phyloP scores from a whole-genome alignment of 2,113 vertebrate genomes.

The Aptenodytes patagonicus region DNA sequence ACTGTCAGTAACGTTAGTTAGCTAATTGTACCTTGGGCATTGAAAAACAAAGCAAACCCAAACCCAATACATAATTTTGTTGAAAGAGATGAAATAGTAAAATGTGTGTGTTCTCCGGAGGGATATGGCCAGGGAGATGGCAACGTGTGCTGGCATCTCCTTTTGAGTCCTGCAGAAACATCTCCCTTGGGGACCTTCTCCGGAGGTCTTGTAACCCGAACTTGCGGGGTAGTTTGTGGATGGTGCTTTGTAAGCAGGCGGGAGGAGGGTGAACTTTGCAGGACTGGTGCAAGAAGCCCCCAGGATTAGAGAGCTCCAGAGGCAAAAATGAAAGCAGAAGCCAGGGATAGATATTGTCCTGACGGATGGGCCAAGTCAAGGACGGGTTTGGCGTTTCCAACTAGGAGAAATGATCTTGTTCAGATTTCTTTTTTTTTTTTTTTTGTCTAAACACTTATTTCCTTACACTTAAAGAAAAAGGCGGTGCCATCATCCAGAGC shows the following conservation, averaged over 20 bases:
- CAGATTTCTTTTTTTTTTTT: no score
- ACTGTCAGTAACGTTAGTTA: background rate
- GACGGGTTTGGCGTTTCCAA: background rate
- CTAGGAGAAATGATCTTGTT: background rate
- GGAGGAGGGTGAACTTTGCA: background rate
- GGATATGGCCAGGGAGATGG: background rate
- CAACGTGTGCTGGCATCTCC: rapidly evolving
- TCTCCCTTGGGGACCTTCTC: background rate
- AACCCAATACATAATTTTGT: background rate
- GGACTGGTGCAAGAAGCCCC: background rate
- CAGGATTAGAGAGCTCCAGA: background rate
- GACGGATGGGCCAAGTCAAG: background rate
- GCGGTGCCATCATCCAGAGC: background rate
- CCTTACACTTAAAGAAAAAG: background rate
- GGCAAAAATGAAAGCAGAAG: background rate
- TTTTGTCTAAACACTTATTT: background rate
- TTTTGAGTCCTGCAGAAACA: background rate
- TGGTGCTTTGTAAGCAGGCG: background rate
- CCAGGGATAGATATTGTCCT: background rate
- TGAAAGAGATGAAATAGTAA: background rate
- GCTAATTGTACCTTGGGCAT: slow-evolving; percentile 32
- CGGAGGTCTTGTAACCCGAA: background rate
- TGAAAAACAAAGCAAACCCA: background rate
- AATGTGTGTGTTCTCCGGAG: background rate
- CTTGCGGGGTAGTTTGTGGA: background rate